Percentiles rank a stretch among this genome's conserved stretches.
These are phyloP conservation scores for Helicoverpa zea DNA, from an alignment of 1,140 invertebrate genomes.

Conservation along the genomic window DNA sequence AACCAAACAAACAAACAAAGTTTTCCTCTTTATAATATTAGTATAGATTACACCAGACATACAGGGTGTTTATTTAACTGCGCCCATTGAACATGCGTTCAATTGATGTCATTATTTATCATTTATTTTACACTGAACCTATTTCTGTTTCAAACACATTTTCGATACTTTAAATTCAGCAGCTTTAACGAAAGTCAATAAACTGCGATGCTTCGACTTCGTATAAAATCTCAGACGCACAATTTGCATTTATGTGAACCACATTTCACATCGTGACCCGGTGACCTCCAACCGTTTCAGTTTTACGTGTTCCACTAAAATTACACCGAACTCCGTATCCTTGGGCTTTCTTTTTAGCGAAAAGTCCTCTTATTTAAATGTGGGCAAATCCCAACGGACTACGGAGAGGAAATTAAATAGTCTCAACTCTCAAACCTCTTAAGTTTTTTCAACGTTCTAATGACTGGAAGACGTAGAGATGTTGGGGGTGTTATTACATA, in stretches of 20 bases:
- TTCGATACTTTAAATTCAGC: neutral
- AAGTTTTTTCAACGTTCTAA: conserved; percentile 6
- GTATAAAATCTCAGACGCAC: conserved; percentile 27
- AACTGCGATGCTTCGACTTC: conserved; percentile 1
- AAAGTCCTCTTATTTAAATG: conserved; percentile 41
- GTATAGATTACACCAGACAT: neutral
- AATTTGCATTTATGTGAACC: conserved; percentile 45
- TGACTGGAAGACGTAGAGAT: neutral
- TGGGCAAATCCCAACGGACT: conserved; percentile 29
- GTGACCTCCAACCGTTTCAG: conserved; percentile 2
- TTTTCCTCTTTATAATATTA: too few species aligned
- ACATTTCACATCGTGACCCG: conserved; percentile 38
- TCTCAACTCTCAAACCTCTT: conserved; percentile 3
- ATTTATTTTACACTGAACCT: neutral
- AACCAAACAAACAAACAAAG: too few species aligned
- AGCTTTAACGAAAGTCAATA: conserved; percentile 12
- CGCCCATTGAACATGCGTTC: too few species aligned
- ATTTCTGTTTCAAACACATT: conserved; percentile 5
- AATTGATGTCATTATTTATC: neutral
- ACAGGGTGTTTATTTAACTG: too few species aligned
- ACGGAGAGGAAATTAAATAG: conserved; percentile 36
- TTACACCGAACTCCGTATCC: conserved; percentile 2
- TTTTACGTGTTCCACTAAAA: conserved; percentile 36
- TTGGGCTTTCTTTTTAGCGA: conserved; percentile 30
- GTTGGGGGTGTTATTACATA: neutral